Base-by-base conservation (phyloP, 2,797 vertebrate species). In the Oryzias sinensis region DNA sequence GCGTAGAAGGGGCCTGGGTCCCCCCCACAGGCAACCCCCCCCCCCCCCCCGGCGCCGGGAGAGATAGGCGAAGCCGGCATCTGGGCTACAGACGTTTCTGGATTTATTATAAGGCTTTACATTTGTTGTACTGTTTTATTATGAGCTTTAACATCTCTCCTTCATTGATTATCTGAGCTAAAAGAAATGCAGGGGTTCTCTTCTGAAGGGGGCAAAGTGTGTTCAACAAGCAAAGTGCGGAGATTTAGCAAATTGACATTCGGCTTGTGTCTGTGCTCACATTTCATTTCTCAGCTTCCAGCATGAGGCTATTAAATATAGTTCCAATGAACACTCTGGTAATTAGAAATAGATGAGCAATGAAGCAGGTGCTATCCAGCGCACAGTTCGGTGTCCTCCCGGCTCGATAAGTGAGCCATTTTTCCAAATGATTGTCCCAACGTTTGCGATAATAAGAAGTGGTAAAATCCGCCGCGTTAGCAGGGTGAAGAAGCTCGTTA, bases 291-390 rank as follows among this genome's bases (percentile, higher is more conserved):
- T 72, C 61, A 77, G 76, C 79, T 64, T 66, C 60, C 65, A 62
- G 85, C 89, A 82, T 77, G 83, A 71, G 74, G 74, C 79, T 86
- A 68, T 87, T 91, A 84, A 86, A 88, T 86, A 80, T 82, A 83
- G 83, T 85, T 85, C 65, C 85, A 83, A 84, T 81, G 84, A 89
- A 88, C 88, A 87, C 86, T 86, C 71, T 6, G 72, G 85, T 90
- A 88, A 91, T 90, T 90, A 88, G 84, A 86, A 82, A 75, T 71
- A 74, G 81, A 83, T 83, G 83, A 87, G 77, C 65, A 77, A 88
- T 85, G 80, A 80, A 82, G 77, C 68, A 50, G 70, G 78, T 44
- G 70, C 74, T 68, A 76, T 70, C 74, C 70, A 75, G 82, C 74
- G 76, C 82, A 76, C 85, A 87, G 76, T 71, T 72, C 74, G 50